Evolutionary conservation across 2,113 vertebrate genomes (phyloP).

Genomic region (Heloderma charlesbogerti): DNA sequence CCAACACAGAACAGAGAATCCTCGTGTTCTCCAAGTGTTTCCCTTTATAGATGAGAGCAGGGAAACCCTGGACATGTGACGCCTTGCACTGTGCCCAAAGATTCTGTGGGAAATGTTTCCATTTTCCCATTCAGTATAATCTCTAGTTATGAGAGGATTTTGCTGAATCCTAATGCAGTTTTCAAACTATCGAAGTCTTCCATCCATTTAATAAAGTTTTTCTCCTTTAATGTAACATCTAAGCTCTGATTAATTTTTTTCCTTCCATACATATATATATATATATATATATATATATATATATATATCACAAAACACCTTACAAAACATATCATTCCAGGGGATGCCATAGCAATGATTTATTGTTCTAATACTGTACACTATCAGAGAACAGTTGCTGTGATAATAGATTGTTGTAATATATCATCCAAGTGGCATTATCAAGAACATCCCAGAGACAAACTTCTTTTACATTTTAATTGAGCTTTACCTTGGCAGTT

Average conservation of each 20-base stretch:
- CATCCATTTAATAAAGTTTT: slow-evolving; percentile 1
- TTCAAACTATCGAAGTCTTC: background rate
- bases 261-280: background rate
- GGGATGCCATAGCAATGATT: slow-evolving; percentile 15
- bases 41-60: background rate
- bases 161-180: background rate
- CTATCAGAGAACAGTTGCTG: slow-evolving; percentile 23
- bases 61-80: background rate
- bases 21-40: background rate
- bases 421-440: slow-evolving; percentile 42
- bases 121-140: background rate
- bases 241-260: background rate
- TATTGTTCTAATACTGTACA: slow-evolving; percentile 48
- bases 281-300: background rate
- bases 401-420: slow-evolving; percentile 41
- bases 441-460: slow-evolving; percentile 30
- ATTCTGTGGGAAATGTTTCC: background rate
- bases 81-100: background rate
- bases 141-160: background rate
- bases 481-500: slow-evolving; percentile 29
- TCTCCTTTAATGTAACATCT: slow-evolving; percentile 2
- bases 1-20: background rate
- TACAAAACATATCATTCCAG: slow-evolving; percentile 12
- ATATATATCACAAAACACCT: background rate
- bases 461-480: slow-evolving; percentile 29